Evolutionary conservation across 2,797 vertebrate genomes (phyloP).

Genomic region (Scleropages formosus): DNA sequence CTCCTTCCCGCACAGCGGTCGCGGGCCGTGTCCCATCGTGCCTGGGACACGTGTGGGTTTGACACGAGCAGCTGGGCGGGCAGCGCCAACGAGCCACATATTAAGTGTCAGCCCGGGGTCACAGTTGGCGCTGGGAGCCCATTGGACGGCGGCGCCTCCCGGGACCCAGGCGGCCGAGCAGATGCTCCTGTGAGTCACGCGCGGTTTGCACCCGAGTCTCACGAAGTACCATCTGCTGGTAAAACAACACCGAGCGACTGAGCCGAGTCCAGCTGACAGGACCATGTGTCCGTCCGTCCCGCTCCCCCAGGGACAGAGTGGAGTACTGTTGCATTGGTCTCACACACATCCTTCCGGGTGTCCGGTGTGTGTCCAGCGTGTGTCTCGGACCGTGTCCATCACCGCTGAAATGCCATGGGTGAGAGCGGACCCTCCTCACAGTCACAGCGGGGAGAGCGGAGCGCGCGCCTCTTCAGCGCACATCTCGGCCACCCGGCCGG

Average conservation of each 20-base stretch:
- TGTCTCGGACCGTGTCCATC: too few relatives aligned
- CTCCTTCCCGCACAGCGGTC: neutral
- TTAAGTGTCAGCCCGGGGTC: slow-evolving; percentile 2
- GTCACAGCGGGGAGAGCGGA: too few relatives aligned
- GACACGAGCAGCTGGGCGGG: neutral
- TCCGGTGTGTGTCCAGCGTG: too few relatives aligned
- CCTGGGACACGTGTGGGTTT: too few relatives aligned
- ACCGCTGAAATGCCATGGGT: too few relatives aligned
- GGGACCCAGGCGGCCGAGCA: slow-evolving; percentile 21
- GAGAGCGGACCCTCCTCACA: too few relatives aligned
- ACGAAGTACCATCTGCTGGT: slow-evolving; percentile 54
- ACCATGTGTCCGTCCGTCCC: neutral
- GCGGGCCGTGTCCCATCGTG: neutral
- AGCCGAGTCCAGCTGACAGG: slow-evolving; percentile 19
- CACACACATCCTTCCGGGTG: too few relatives aligned
- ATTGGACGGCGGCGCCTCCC: neutral
- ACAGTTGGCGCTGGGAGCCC: neutral
- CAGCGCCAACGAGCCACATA: too few relatives aligned
- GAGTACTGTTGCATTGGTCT: too few relatives aligned
- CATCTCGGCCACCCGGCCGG: too few relatives aligned
- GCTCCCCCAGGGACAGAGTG: too few relatives aligned
- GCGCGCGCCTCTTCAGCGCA: too few relatives aligned
- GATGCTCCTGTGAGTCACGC: slow-evolving; percentile 41
- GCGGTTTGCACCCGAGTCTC: slow-evolving; percentile 40
- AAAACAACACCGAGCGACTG: slow-evolving; percentile 48